Evolutionary conservation across 2,797 vertebrate genomes (phyloP), one percentile per base, ranked within the genome.

Genomic region (Eremophila alpestris): DNA sequence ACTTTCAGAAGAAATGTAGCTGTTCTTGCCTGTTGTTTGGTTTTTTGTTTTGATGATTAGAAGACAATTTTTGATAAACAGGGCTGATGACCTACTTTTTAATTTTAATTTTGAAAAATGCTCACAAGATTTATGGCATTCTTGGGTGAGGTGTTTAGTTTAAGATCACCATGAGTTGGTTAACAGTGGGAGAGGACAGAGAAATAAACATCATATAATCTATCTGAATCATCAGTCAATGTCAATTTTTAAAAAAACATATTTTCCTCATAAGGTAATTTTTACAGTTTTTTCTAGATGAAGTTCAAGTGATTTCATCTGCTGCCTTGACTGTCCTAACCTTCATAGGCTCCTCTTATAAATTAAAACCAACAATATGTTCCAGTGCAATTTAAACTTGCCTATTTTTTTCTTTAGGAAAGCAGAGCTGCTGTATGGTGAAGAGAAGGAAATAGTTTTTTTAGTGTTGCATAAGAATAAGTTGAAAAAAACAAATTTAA

Each of bases 111-210:
- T 48, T 34, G 65, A 63, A 89, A 56, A 69, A 13, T 48, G 5
- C 4, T 56, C 51, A 45, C 2, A 18, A 38, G 7, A 38, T 26
- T 55, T 63, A 7, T 40, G 7, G 4, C 0, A 2, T 59, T 84
- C 5, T 83, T 79, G 21, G 16, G n/a, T n/a, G 63, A 62, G 5
- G 3, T 16, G 2, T 8, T 71, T 59, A n/a, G 38, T 12, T 27
- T 73, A 55, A 68, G 48, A 46, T 22, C 6, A 38, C 67, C 0
- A 2, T 20, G 10, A 30, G 13, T 12, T 77, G 26, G 11, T 43
- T 70, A 76, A 45, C 0, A 23, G 41, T 6, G 24, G 8, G 15
- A 56, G 74, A 55, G 10, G 29, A 38, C 1, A 36, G 77, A 67
- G 22, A 83, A 59, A 69, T 54, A 58, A 83, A 24, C 16, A 23